Evolutionary conservation across 2,797 vertebrate genomes (phyloP), one percentile per base, ranked within the genome.

Genomic region (Basileuterus tristriatus): DNA sequence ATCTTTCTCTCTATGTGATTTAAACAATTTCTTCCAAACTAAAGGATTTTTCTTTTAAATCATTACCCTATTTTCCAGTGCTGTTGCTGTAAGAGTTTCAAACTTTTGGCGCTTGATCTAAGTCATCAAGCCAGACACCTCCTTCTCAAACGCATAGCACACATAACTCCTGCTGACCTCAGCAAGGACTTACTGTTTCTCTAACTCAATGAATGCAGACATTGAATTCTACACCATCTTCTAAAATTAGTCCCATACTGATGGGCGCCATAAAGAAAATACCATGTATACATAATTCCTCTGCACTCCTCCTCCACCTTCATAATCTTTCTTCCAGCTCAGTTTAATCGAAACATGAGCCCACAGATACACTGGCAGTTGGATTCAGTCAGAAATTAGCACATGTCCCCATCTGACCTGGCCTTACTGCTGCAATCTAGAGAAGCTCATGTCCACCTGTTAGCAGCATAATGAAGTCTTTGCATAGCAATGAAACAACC

Each of bases 371-470:
- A 88, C 47, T 43, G 49, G 59, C 83, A 86, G 47, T 63, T 87
- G 67, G 64, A 92, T 76, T 89, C 60, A 59, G 68, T 41, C 47
- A 91, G 83, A 95, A 96, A 94, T 94, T 79, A 94, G 67, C 68
- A 64, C 8, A 23, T 60, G 85, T 82, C 90, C 93, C 67, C 63
- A 29, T 49, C 52, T 91, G 94, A 91, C 90, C 80, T 89, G 49
- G 60, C 59, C 52, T 72, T 69, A 71, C 18, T 2, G 0, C 52
- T 72, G 52, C 77, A 77, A 4, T 83, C 78, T 65, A 86, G 29
- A 55, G 52, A 83, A 86, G 65, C 52, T 84, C 47, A 27, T 52
- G 29, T 36, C 24, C 49, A 70, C 56, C 64, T 83, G 49, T 32
- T 59, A 65, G 75, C 29, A 92, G 62, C 58, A 78, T 41, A 50